Evolutionary conservation across 2,888 invertebrate species (phyloP), one percentile per base, ranked within the genome.

Genomic region (Halocaridina rubra): DNA sequence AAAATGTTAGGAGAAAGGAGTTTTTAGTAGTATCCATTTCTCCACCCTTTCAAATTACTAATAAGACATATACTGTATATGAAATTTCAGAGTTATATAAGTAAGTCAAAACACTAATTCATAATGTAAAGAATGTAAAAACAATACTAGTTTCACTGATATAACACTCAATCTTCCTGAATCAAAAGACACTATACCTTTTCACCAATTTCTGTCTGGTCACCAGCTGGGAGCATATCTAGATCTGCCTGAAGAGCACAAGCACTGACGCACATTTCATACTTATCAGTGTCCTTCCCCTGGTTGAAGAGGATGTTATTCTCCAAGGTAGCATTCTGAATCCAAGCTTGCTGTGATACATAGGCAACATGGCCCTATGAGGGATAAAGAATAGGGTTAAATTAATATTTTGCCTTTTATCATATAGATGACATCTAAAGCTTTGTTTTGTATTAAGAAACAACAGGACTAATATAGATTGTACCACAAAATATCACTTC

Each of bases 131-230:
- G n/a, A n/a, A n/a, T n/a, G n/a, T n/a, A n/a, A n/a, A 59, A 7
- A 59, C 22, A 2, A 59, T 7, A 59, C 4, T 7, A 59, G 59
- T 1, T 22, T 22, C 46, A 13, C 22, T 13, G 19, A 19, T 59
- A 8, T 22, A 59, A 59, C 10, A 8, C 2, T 59, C 19, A 10
- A 59, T 19, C 13, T 10, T 59, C 19, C n/a, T 5, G 10, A 3
- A 91, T 88, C 86, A 91, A 90, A 90, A n/a, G n/a, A n/a, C n/a
- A n/a, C n/a, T n/a, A n/a, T 87, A 92, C 93, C 92, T 98, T 99
- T 91, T 99, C 99, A 86, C 99, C 99, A 89, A 99, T 99, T 93
- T 99, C 99, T 0, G 99, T 99, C 90, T 94, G 93, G 92, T 99
- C 99, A 0, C 98, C 98, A 16, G 95, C 98, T 0, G 97, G 96